Evolutionary conservation across 2,888 invertebrate species (phyloP), one percentile per base, ranked within the genome.

Genomic region (Eupithecia vulgata): DNA sequence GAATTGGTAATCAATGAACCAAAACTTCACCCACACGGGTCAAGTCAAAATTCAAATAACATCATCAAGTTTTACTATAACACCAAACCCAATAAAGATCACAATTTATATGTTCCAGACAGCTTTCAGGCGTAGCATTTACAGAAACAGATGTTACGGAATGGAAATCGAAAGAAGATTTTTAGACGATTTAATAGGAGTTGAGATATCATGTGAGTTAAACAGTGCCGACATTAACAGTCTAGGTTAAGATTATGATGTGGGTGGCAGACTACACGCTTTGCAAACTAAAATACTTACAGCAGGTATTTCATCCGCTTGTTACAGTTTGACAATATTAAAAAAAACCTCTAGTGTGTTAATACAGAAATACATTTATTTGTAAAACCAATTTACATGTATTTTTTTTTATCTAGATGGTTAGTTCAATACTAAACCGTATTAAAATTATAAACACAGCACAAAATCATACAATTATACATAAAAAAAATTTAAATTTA

Each of bases 81-180:
- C 73, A 61, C 69, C 69, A 74, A 78, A 71, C 67, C 25, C 62
- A 71, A 68, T 75, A 65, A 77, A 74, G 65, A 71, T n/a, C 15
- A 17, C 48, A 74, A 76, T 78, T 78, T 77, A 78, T 79, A 74
- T 73, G 48, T 72, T 71, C 59, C 71, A 52, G 76, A 21, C 73
- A 74, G 73, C 57, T 71, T 72, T 61, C 70, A 52, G 75, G 25
- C 73, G 72, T 70, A 67, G 67, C 68, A 76, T 75, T 75, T 73
- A 57, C 25, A 76, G 64, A 73, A 71, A 69, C 78, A 72, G 67
- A 57, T 74, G 76, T 68, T 77, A 74, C 69, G 52, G 64, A 73
- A 73, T 68, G 37, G 68, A 75, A 75, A 72, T 68, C 73, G 69
- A 40, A 64, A 66, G 73, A 34, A 70, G 73, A 30, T 73, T 69